Conservation (phyloP, 2,797 vertebrate species). For the Iguana delicatissima region DNA sequence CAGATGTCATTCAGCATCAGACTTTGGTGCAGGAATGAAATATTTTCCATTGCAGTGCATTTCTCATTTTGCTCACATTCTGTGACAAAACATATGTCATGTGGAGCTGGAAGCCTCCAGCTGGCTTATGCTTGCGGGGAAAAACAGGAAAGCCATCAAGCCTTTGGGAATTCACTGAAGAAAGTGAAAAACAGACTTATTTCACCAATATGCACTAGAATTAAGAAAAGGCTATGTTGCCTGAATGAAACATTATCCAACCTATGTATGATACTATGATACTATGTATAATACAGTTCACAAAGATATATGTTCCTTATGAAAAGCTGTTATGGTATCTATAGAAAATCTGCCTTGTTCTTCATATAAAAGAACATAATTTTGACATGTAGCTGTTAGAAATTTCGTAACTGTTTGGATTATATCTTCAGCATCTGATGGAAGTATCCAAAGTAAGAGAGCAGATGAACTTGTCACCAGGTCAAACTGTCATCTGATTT, state of each 20-base stretch:
- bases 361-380: background rate
- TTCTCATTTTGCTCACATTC: background rate
- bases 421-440: background rate
- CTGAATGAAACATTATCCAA: background rate
- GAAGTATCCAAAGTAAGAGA: background rate
- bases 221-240: background rate
- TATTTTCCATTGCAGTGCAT: background rate
- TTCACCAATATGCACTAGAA: background rate
- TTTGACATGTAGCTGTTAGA: background rate
- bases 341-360: background rate
- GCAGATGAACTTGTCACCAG: too few relatives aligned
- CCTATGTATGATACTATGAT: background rate
- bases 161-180: background rate
- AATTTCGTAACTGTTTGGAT: background rate
- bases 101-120: conserved; percentile 5
- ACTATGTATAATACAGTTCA: background rate
- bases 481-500: background rate
- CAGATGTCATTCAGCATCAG: background rate
- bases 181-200: background rate
- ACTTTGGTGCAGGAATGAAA: background rate
- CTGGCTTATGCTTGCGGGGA: background rate
- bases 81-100: background rate
- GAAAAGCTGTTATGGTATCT: rapidly evolving
- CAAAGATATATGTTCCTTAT: too few relatives aligned
- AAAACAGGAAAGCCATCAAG: background rate